Base-by-base conservation (phyloP, 2,797 vertebrate species). In the Mus minutoides region DNA sequence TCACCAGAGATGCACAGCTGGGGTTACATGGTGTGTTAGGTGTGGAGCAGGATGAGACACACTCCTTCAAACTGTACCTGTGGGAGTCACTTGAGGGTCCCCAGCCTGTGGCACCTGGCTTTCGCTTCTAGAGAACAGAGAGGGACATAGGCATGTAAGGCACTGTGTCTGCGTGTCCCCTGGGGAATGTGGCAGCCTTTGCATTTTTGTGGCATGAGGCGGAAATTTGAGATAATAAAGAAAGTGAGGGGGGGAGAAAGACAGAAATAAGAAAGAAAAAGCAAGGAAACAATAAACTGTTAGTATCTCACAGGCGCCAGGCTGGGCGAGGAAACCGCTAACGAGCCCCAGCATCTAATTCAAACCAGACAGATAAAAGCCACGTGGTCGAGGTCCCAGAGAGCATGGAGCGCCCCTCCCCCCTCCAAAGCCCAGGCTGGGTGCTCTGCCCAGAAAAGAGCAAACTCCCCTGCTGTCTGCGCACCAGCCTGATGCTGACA, bases 241-340 rank as follows among this genome's bases (percentile, higher is more conserved):
- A 93, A 90, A 77, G 4, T 16, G 54, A 3, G 24, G 6, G 9
- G 22, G 19, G 6, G 6, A 17, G 56, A 93, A 80, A 86, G 93
- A 94, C 84, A 92, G 90, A 85, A 96, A 88, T 8, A 54, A 94
- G 60, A 83, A 94, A 95, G 96, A 84, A 87, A 88, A 85, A 80
- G 26, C 96, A 94, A 84, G 84, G 91, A 96, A 97, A 97, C 91
- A 97, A 97, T 97, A 95, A 98, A 98, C 95, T 84, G 79, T 91
- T 93, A 97, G 93, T 95, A 97, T 97, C 95, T 93, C 71, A n/a
- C 92, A 97, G 97, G 96, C 94, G 21, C 97, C 62, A 43, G 95
- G 82, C 97, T 86, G 90, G 95, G 96, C n/a, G 88, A 67, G 40
- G 96, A 96, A 97, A 96, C 77, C 26, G 46, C 97, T 98, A 97